Percentiles rank a stretch among this genome's conserved stretches.
Evolutionary conservation across 2,113 vertebrate species (phyloP).

Genomic region (western clawed frog (Xenopus tropicalis)): UCB_Xtro_10.0 CM004446.2:24967501-24968000

Average conservation of each 20-base stretch:
- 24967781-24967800: no score
- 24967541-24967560: not conserved
- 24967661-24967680: not conserved
- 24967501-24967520: not conserved
- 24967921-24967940: no score
- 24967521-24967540: not conserved
- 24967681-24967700: slow-evolving; percentile 4
- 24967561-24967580: slow-evolving; percentile 5
- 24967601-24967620: slow-evolving; percentile 2
- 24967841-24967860: no score
- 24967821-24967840: no score
- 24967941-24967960: no score
- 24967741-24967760: not conserved
- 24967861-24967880: no score
- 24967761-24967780: no score
- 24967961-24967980: no score
- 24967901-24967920: no score
- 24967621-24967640: slow-evolving; percentile 18
- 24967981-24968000: no score
- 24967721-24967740: not conserved
- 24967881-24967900: no score
- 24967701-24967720: not conserved
- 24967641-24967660: slow-evolving; percentile 6
- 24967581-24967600: slow-evolving; percentile 8
- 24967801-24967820: no score